Conservation (phyloP, 2,113 vertebrate species). For the Colaptes auratus region DNA sequence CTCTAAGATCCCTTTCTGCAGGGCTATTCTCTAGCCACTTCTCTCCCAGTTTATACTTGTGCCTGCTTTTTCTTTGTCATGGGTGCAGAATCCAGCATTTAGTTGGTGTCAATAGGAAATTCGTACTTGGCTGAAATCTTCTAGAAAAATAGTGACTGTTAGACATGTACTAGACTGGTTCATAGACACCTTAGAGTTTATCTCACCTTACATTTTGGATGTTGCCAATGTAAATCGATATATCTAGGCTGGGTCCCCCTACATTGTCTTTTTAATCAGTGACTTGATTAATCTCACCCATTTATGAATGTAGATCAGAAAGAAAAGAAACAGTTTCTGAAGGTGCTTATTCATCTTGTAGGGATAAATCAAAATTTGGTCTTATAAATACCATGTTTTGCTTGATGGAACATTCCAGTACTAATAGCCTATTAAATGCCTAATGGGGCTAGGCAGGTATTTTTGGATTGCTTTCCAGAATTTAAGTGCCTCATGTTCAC, state of each 20-base stretch:
- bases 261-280: not conserved
- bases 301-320: not conserved
- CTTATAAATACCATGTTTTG: not conserved
- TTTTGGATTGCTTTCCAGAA: not conserved
- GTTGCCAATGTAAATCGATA: not conserved
- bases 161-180: not conserved
- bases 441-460: not conserved
- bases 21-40: not conserved
- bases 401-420: not conserved
- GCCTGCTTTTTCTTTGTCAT: fast-evolving
- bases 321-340: not conserved
- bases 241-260: not conserved
- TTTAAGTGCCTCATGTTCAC: not conserved
- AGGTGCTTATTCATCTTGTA: not conserved
- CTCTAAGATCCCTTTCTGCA: not conserved
- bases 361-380: not conserved
- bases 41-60: not conserved
- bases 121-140: not conserved
- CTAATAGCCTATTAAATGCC: not conserved
- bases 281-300: not conserved
- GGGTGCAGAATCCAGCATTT: not conserved
- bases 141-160: not conserved
- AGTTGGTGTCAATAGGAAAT: not conserved
- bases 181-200: not conserved
- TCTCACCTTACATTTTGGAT: not conserved